phyloP scores from a whole-genome alignment of 2,113 vertebrate species.

The Hippolais icterina region DNA sequence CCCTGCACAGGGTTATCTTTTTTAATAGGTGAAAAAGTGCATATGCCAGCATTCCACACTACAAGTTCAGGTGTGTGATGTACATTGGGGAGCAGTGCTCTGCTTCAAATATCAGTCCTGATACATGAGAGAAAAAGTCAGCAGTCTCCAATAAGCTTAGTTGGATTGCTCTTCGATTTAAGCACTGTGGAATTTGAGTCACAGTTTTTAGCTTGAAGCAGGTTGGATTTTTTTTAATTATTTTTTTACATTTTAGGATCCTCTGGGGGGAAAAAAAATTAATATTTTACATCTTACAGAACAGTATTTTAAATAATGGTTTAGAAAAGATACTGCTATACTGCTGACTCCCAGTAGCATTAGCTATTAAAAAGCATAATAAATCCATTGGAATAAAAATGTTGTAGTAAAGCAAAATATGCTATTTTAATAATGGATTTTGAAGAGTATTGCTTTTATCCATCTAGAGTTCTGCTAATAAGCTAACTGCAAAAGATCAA shows the following conservation, averaged over 20 bases:
- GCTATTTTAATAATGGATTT: constrained; percentile 36
- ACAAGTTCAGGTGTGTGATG: background rate
- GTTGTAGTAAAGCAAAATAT: constrained; percentile 15
- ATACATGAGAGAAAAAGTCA: constrained; percentile 14
- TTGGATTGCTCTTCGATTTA: background rate
- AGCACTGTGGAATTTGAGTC: background rate
- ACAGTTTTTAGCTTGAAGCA: constrained; percentile 28
- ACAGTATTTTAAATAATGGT: constrained; percentile 52
- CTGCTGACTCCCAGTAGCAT: constrained; percentile 20
- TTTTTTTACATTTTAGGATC: background rate
- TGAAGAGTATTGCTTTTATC: constrained; percentile 47
- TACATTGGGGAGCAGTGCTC: background rate
- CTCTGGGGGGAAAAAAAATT: background rate
- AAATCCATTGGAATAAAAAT: constrained; percentile 29
- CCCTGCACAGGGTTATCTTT: constrained; percentile 22
- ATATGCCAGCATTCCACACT: constrained; percentile 48
- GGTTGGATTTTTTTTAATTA: background rate
- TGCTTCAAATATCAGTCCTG: background rate
- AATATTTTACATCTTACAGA: constrained; percentile 41
- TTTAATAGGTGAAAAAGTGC: constrained; percentile 58
- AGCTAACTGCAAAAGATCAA: constrained; percentile 38
- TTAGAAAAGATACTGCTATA: constrained; percentile 24
- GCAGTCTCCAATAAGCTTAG: background rate
- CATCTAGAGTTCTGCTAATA: constrained; percentile 12
- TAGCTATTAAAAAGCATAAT: constrained; percentile 42